Percentiles rank a stretch among this genome's conserved stretches.
These are phyloP conservation scores for Endomychus coccineus DNA, from an alignment of 2,888 invertebrate species.

Conservation along the genomic window DNA sequence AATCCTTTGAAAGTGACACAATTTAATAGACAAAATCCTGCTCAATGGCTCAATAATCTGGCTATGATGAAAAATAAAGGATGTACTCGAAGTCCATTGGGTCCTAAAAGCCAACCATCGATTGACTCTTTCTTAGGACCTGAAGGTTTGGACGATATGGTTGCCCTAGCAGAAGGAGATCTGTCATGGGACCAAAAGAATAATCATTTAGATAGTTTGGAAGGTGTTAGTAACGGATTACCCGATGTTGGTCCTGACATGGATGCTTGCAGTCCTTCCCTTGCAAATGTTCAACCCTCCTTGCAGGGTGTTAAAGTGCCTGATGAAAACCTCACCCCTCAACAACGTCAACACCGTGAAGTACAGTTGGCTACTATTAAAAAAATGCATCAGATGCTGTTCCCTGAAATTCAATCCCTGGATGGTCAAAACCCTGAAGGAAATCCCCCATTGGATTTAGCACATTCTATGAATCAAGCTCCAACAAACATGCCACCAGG, in stretches of 20 bases:
- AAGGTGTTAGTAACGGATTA: slow-evolving; percentile 42
- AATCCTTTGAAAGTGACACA: slow-evolving; percentile 85
- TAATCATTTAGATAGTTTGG: slow-evolving; percentile 40
- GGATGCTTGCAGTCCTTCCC: slow-evolving; percentile 48
- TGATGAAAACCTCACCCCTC: slow-evolving; percentile 92
- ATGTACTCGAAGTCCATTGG: slow-evolving; percentile 49
- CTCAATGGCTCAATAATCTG: slow-evolving; percentile 72
- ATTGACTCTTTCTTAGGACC: slow-evolving; percentile 41
- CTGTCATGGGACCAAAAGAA: slow-evolving; percentile 48
- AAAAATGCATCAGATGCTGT: slow-evolving; percentile 89
- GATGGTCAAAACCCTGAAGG: slow-evolving; percentile 28
- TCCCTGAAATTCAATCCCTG: slow-evolving; percentile 63
- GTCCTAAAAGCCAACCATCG: slow-evolving; percentile 38
- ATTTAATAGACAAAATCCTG: slow-evolving; percentile 74
- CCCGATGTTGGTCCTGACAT: slow-evolving; percentile 41
- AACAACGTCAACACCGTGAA: slow-evolving; percentile 89
- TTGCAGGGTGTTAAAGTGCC: slow-evolving; percentile 79
- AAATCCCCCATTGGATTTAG: slow-evolving; percentile 10
- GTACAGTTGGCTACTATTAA: slow-evolving; percentile 84
- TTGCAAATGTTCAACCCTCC: slow-evolving; percentile 52
- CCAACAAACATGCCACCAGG: slow-evolving; percentile 6
- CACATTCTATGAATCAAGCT: slow-evolving; percentile 13
- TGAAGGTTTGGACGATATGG: slow-evolving; percentile 44
- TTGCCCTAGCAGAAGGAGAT: slow-evolving; percentile 40
- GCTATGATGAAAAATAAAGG: slow-evolving; percentile 69